A percentile compares a stretch with the other conserved stretches of the same genome.
phyloP scores from a whole-genome alignment of 2,797 vertebrate species.

The Apodemus agrarius region DNA sequence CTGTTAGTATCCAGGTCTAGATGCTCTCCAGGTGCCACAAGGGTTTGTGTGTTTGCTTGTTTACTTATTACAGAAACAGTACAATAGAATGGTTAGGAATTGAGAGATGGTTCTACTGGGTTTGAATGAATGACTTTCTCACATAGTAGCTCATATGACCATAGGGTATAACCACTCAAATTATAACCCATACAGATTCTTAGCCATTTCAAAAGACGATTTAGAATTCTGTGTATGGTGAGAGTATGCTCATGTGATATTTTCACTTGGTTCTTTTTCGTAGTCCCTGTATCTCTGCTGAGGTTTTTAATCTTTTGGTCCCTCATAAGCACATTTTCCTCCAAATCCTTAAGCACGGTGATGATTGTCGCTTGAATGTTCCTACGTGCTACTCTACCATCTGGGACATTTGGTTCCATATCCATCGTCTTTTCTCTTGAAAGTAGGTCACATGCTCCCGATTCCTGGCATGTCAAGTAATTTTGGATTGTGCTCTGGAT shows the following conservation, averaged over 20 bases:
- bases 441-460: constrained; percentile 1
- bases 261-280: neutral
- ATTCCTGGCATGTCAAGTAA: neutral
- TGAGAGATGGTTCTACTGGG: neutral
- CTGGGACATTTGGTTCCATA: neutral
- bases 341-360: neutral
- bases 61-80: neutral
- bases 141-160: neutral
- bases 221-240: neutral
- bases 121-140: neutral
- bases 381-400: neutral
- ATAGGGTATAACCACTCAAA: neutral
- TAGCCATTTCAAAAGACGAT: neutral
- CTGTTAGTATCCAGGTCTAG: neutral
- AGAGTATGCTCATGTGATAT: neutral
- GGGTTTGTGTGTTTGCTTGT: neutral
- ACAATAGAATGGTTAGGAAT: neutral
- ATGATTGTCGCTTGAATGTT: neutral
- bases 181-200: neutral
- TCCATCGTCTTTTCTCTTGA: constrained; percentile 8
- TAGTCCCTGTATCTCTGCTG: neutral
- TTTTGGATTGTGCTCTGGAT: neutral
- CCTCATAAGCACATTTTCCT: neutral
- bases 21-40: neutral
- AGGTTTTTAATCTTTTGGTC: neutral